Percentiles rank a stretch among this genome's conserved stretches.
These are phyloP conservation scores for Thecocarcelia acutangulata DNA, from an alignment of 2,888 invertebrate genomes.

Conservation along the genomic window DNA sequence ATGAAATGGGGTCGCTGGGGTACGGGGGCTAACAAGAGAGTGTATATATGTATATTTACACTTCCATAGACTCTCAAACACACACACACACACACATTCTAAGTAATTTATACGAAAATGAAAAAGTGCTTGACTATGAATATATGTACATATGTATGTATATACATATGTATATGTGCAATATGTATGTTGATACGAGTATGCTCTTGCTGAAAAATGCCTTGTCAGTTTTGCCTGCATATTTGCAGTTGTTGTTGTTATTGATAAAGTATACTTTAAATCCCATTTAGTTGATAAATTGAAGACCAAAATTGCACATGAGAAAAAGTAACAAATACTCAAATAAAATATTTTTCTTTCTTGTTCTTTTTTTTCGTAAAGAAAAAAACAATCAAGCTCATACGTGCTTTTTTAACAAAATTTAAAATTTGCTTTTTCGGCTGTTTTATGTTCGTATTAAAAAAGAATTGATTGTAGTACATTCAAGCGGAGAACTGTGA, in stretches of 20 bases:
- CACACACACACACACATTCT: slow-evolving; percentile 11
- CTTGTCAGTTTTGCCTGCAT: slow-evolving; percentile 57
- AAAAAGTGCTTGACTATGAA: slow-evolving; percentile 49
- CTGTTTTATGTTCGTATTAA: neutral
- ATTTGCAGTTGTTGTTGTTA: slow-evolving; percentile 15
- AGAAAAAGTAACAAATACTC: neutral
- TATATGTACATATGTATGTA: neutral
- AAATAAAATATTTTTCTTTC: slow-evolving; percentile 5
- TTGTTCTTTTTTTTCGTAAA: slow-evolving; percentile 1
- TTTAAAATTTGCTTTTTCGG: slow-evolving; percentile 41
- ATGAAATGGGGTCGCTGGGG: slow-evolving; percentile 68
- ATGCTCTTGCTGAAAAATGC: slow-evolving; percentile 43
- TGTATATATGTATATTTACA: slow-evolving; percentile 6
- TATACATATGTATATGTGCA: no score
- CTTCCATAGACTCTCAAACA: slow-evolving; percentile 17
- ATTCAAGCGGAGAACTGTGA: neutral
- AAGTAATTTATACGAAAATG: slow-evolving; percentile 20
- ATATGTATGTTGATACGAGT: no score
- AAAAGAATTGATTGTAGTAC: no score
- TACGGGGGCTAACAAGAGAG: slow-evolving; percentile 62
- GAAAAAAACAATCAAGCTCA: slow-evolving; percentile 46
- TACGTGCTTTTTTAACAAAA: slow-evolving; percentile 57
- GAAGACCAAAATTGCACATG: slow-evolving; percentile 50
- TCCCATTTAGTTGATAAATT: slow-evolving; percentile 60
- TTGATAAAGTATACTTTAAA: slow-evolving; percentile 53